These are phyloP conservation scores for Chironex yamaguchii DNA, from an alignment of 30 jellyfish, hydroid and myxozoan genomes.

Conservation along the genomic window DNA sequence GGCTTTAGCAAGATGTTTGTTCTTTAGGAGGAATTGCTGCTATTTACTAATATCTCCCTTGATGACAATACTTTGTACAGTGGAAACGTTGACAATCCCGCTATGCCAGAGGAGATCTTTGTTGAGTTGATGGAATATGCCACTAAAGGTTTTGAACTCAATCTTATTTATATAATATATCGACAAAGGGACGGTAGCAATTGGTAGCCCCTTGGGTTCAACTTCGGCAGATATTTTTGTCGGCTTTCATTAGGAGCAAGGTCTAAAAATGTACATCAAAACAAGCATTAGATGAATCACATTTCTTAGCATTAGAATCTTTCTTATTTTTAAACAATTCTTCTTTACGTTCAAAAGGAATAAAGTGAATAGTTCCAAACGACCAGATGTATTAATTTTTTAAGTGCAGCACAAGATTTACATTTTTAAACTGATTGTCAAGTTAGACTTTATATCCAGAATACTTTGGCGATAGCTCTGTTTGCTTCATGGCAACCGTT, in stretches of 20 bases:
- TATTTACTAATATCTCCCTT: no score
- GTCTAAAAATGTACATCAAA: slow-evolving; percentile 13
- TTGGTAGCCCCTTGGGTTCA: no score
- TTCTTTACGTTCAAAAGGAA: not conserved
- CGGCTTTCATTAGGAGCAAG: not conserved
- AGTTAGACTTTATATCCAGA: slow-evolving; percentile 55
- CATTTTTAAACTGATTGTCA: not conserved
- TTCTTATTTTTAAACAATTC: not conserved
- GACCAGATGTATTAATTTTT: slow-evolving; percentile 19
- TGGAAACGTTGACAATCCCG: no score
- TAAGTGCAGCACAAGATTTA: slow-evolving; percentile 9
- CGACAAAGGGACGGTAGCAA: no score
- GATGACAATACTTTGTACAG: no score
- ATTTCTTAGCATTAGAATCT: not conserved
- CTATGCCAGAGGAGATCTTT: no score
- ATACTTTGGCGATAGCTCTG: slow-evolving; percentile 26
- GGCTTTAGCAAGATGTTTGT: no score
- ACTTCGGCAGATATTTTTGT: no score
- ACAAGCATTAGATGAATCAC: slow-evolving; percentile 5
- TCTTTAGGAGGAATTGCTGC: no score
- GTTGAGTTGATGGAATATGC: no score
- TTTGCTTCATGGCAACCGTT: slow-evolving; percentile 36
- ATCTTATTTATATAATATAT: no score
- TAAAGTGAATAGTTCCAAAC: slow-evolving; percentile 13
- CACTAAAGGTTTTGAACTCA: no score